These are phyloP conservation scores for Paguma larvata DNA, from an alignment of 2,797 vertebrate species.

Conservation along the genomic window DNA sequence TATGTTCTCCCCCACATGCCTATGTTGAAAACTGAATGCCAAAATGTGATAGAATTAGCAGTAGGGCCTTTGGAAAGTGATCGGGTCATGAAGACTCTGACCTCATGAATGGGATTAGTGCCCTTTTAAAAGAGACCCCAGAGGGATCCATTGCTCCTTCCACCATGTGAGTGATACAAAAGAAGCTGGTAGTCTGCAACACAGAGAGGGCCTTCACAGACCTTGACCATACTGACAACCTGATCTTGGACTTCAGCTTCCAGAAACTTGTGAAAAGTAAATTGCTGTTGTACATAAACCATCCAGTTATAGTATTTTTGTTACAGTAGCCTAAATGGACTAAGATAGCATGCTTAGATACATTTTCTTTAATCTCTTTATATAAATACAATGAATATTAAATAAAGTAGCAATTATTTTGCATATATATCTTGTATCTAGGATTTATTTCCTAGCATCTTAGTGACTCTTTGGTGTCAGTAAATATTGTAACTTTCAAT, in stretches of 20 bases:
- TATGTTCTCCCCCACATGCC: background rate
- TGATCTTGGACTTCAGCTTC: background rate
- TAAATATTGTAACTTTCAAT: constrained; percentile 46
- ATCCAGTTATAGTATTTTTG: background rate
- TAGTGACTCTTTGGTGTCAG: background rate
- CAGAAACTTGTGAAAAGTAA: background rate
- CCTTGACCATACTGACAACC: background rate
- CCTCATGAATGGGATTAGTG: background rate
- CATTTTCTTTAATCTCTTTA: background rate
- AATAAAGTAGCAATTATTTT: background rate
- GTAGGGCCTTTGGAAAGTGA: background rate
- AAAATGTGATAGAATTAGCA: background rate
- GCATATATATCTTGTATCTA: background rate
- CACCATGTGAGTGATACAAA: background rate
- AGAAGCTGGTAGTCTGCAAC: background rate
- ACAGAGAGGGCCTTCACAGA: background rate
- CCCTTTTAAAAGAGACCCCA: background rate
- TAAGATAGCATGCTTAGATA: background rate
- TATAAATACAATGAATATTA: background rate
- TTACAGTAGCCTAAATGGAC: background rate
- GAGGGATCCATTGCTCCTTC: background rate
- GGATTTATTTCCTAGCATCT: background rate
- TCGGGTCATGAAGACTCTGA: background rate
- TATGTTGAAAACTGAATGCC: background rate
- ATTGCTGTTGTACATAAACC: background rate